These are phyloP conservation scores for Apolygus lucorum DNA, from an alignment of 1,140 invertebrate species.

Conservation along the genomic window DNA sequence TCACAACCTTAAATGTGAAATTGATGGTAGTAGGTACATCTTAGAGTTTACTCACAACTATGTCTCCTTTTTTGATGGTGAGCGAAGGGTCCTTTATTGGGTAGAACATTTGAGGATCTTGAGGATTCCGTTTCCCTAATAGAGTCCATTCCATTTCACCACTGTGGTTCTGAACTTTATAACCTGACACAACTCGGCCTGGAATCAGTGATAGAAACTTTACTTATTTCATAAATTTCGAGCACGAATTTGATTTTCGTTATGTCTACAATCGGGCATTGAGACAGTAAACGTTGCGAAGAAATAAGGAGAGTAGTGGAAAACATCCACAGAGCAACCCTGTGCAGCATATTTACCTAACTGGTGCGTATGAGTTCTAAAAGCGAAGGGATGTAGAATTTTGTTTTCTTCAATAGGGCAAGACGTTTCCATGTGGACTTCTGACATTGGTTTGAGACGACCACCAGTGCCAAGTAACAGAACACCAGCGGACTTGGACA, in stretches of 20 bases:
- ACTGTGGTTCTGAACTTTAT: conserved; percentile 54
- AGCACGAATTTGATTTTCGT: too few species aligned
- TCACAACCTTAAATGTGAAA: too few species aligned
- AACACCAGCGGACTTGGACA: conserved; percentile 77
- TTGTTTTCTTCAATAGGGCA: conserved; percentile 76
- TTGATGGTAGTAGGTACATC: too few species aligned
- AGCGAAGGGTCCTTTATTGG: conserved; percentile 54
- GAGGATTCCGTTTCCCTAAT: conserved; percentile 83
- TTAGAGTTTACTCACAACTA: conserved; percentile 48
- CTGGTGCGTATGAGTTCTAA: conserved; percentile 85
- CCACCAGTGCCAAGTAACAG: conserved; percentile 77
- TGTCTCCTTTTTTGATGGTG: conserved; percentile 59
- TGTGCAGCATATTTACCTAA: conserved; percentile 59
- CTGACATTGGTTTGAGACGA: conserved; percentile 54
- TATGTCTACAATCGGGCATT: too few species aligned
- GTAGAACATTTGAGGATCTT: conserved; percentile 95
- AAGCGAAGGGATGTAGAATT: conserved; percentile 87
- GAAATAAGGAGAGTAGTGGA: too few species aligned
- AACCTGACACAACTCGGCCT: conserved; percentile 80
- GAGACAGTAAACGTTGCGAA: too few species aligned
- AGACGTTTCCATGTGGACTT: conserved; percentile 80
- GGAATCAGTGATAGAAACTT: conserved; percentile 27
- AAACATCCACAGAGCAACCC: too few species aligned
- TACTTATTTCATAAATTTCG: too few species aligned
- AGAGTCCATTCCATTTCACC: conserved; percentile 65